phyloP scores from a whole-genome alignment of 1,140 invertebrate genomes.

The Heliothis virescens region DNA sequence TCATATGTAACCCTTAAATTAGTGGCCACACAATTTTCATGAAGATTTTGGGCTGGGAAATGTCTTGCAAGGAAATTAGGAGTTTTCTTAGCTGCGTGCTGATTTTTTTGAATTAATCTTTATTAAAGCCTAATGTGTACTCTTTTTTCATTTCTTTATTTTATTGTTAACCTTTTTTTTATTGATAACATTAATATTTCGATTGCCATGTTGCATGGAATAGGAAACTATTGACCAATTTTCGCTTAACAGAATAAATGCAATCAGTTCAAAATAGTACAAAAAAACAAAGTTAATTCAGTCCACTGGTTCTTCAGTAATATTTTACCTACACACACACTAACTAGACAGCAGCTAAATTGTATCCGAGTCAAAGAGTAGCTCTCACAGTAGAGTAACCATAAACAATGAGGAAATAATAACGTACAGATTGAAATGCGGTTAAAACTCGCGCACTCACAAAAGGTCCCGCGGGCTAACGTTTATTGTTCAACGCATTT shows the following conservation, averaged over 20 bases:
- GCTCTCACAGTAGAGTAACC: slow-evolving; percentile 36
- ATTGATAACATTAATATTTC: too few relatives aligned
- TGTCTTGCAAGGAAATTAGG: background rate
- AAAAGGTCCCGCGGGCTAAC: slow-evolving; percentile 69
- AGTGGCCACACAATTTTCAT: slow-evolving; percentile 15
- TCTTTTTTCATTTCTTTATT: too few relatives aligned
- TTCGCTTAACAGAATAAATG: too few relatives aligned
- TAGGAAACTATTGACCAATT: too few relatives aligned
- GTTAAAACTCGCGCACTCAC: slow-evolving; percentile 68
- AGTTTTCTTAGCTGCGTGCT: too few relatives aligned
- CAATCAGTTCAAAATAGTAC: background rate
- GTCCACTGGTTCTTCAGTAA: background rate
- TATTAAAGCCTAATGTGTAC: too few relatives aligned
- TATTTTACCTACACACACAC: background rate
- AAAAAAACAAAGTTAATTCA: background rate
- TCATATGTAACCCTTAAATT: slow-evolving; percentile 43
- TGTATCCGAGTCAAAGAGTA: slow-evolving; percentile 32
- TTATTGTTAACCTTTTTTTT: too few relatives aligned
- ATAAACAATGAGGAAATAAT: slow-evolving; percentile 69
- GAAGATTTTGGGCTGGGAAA: background rate
- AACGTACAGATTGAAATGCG: slow-evolving; percentile 76
- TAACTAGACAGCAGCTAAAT: slow-evolving; percentile 22
- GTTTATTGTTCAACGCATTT: slow-evolving; percentile 81
- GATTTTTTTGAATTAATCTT: too few relatives aligned
- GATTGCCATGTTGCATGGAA: too few relatives aligned